phyloP scores from a whole-genome alignment of 2,797 vertebrate genomes.

The Iguana delicatissima region DNA sequence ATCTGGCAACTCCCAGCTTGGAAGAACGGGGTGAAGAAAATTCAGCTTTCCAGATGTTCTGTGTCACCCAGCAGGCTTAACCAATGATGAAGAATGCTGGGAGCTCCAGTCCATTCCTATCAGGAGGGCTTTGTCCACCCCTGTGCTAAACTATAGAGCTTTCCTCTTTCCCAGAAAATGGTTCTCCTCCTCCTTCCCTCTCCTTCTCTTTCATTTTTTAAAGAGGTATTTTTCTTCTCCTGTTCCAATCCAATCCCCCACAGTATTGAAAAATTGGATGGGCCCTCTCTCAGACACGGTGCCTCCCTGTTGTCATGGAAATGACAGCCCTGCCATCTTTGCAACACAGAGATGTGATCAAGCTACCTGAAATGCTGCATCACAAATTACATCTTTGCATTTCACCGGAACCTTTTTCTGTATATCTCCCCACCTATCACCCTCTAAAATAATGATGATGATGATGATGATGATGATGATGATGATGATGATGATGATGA shows the following conservation, averaged over 20 bases:
- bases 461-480: too few species aligned
- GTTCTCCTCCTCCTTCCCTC: neutral
- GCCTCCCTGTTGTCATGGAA: constrained; percentile 8
- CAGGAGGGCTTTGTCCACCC: too few species aligned
- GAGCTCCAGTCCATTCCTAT: too few species aligned
- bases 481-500: neutral
- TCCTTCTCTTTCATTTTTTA: neutral
- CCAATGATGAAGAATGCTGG: too few species aligned
- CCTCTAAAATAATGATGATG: neutral
- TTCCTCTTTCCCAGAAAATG: neutral
- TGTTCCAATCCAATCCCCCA: neutral
- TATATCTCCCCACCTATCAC: neutral
- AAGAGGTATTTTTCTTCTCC: neutral
- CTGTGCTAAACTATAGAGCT: too few species aligned
- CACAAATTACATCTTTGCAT: neutral
- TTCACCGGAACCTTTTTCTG: neutral
- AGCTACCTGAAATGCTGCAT: neutral
- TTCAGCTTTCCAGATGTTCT: too few species aligned
- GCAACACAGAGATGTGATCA: neutral
- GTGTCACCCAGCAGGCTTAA: too few species aligned
- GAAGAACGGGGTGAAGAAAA: too few species aligned
- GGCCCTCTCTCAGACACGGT: neutral
- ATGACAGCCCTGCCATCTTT: neutral
- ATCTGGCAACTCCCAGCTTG: too few species aligned
- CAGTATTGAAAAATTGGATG: neutral